Evolutionary conservation across 2,797 vertebrate genomes (phyloP), one percentile per base, ranked within the genome.

Genomic region (Podarcis lilfordi): DNA sequence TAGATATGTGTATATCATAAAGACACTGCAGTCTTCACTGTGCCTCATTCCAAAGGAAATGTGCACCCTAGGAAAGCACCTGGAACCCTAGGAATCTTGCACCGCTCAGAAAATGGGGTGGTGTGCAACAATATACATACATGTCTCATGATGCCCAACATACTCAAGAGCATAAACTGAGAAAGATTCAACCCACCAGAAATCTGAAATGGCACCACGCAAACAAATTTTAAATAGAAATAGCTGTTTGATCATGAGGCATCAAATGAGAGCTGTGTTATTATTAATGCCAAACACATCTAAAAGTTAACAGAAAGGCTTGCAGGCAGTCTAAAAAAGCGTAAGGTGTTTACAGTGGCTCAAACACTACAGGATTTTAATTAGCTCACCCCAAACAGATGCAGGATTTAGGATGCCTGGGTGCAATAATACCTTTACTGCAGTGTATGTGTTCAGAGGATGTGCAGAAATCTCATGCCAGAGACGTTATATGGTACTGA

Each of bases 191-290:
- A 19, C 4, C 80, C 23, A 75, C 37, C 55, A 85, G 69, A 91
- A 93, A 88, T 19, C 55, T 72, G 35, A 3, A 86, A 37, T 21
- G 82, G 2, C 55, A 85, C 83, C 4, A 61, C 23, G 80, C 27
- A 89, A 21, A 37, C 17, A 79, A 88, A 74, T 78, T 88, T 90
- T 78, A 43, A 80, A 4, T 19, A 89, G 55, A 72, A 88, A 45
- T 86, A 85, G 37, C n/a, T 87, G 43, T 79, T 83, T 82, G 74
- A 77, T 85, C 88, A 59, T 10, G 6, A 71, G 9, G 61, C 68
- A 68, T 59, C 25, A n/a, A 79, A 40, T 69, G 17, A 69, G 25
- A 81, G 82, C 59, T 27, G 17, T 1, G 2, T 9, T 83, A 59
- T 5, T 61, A 17, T 17, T 71, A 27, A 35, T n/a, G 27, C 2